Conservation (phyloP, 1,140 invertebrate genomes). For the Sycophila sp. region DNA sequence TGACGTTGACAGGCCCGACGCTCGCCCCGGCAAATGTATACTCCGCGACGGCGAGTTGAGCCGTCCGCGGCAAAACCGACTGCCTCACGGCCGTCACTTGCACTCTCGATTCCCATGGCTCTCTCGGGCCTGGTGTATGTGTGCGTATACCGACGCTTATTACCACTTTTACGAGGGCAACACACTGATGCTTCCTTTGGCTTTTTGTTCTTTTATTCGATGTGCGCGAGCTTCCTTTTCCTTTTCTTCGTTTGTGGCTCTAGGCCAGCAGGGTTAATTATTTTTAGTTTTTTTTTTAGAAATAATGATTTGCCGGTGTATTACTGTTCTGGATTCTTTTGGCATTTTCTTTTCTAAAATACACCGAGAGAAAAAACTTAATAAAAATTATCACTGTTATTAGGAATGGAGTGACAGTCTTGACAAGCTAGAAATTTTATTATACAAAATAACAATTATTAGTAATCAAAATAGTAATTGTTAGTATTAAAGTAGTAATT, state of each 20-base stretch:
- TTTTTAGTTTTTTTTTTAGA: no score
- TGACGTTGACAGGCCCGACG: constrained; percentile 8
- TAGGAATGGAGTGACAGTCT: no score
- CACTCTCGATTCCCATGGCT: constrained; percentile 32
- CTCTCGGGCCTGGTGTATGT: neutral
- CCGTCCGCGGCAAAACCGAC: neutral
- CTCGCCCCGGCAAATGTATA: neutral
- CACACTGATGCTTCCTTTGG: neutral
- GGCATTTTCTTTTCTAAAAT: no score
- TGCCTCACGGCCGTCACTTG: constrained; percentile 33
- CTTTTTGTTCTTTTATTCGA: neutral
- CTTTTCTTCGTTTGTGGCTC: neutral
- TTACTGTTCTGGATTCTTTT: no score
- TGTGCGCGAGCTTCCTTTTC: neutral
- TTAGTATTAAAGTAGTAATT: no score
- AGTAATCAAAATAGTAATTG: no score
- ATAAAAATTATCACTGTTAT: no score
- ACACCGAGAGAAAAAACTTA: no score
- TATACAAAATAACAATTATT: no score
- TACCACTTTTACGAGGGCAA: constrained; percentile 26
- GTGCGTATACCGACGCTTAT: neutral
- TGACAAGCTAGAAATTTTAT: no score
- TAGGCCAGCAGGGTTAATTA: no score
- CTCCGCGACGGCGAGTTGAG: neutral
- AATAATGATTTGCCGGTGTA: no score